These are phyloP conservation scores for Malurus leucopterus DNA, from an alignment of 2,797 vertebrate genomes.

Conservation along the genomic window DNA sequence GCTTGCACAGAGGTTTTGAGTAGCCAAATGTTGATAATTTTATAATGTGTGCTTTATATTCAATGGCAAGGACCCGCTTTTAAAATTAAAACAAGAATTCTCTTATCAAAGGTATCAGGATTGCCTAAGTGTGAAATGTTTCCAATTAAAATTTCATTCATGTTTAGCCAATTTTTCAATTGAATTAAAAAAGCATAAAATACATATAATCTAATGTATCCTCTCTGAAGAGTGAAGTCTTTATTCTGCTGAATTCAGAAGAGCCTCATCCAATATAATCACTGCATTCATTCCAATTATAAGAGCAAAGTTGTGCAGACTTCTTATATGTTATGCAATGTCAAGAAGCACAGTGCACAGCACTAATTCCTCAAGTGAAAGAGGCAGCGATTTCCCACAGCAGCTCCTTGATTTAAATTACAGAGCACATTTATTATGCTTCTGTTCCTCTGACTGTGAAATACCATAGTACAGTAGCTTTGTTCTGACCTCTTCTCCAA, in stretches of 20 bases:
- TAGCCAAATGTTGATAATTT: conserved; percentile 46
- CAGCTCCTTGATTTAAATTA: conserved; percentile 87
- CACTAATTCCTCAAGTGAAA: conserved; percentile 83
- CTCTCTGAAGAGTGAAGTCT: conserved; percentile 72
- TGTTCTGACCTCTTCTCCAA: conserved; percentile 82
- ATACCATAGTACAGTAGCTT: conserved; percentile 84
- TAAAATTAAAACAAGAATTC: conserved; percentile 62
- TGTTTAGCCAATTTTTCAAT: conserved; percentile 80
- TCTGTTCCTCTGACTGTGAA: conserved; percentile 83
- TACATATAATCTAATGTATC: conserved; percentile 74
- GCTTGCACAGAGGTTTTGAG: conserved; percentile 13
- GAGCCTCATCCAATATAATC: conserved; percentile 79
- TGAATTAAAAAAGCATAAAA: conserved; percentile 80
- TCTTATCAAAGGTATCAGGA: conserved; percentile 72
- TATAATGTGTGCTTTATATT: conserved; percentile 49
- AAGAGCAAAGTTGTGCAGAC: conserved; percentile 78
- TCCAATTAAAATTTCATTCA: conserved; percentile 82
- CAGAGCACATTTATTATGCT: conserved; percentile 82
- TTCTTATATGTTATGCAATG: conserved; percentile 70
- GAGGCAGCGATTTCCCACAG: conserved; percentile 82
- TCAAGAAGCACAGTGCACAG: conserved; percentile 75
- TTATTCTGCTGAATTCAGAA: conserved; percentile 77
- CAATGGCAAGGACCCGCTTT: conserved; percentile 3
- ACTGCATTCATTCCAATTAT: conserved; percentile 79
- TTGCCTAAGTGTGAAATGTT: conserved; percentile 74